Percentiles rank a stretch among this genome's conserved stretches.
phyloP scores from a whole-genome alignment of 2,888 invertebrate genomes.

The Troilus luridus region DNA sequence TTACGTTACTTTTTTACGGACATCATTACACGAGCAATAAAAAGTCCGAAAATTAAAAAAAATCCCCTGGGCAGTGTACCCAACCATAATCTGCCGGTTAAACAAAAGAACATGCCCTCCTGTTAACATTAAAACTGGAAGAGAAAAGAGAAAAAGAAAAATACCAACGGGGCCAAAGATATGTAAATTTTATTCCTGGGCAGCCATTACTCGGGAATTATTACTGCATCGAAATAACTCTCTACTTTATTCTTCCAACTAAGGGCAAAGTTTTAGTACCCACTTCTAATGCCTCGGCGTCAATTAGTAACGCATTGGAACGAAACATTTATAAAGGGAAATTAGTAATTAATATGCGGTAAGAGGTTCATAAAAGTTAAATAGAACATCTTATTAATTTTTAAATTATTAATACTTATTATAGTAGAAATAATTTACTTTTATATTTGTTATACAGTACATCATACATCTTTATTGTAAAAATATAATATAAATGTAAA shows the following conservation, averaged over 20 bases:
- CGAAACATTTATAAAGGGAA: background rate
- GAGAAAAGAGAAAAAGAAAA: constrained; percentile 19
- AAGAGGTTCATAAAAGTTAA: background rate
- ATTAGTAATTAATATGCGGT: background rate
- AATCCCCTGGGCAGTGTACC: background rate
- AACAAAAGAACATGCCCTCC: constrained; percentile 3
- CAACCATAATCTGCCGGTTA: background rate
- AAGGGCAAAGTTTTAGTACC: background rate
- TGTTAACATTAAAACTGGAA: background rate
- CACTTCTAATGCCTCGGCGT: background rate
- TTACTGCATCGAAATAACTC: constrained; percentile 7
- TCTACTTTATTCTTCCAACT: background rate
- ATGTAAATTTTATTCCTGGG: constrained; percentile 27
- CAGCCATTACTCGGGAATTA: constrained; percentile 16
- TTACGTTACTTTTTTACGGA: background rate
- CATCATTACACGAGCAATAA: background rate
- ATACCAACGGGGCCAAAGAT: constrained; percentile 29
- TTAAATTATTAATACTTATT: too few relatives aligned
- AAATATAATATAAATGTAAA: too few relatives aligned
- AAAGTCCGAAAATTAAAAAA: background rate
- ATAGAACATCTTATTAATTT: background rate
- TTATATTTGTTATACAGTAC: too few relatives aligned
- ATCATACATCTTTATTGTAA: too few relatives aligned
- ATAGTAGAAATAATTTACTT: too few relatives aligned
- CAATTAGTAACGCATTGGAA: background rate